phyloP scores from a whole-genome alignment of 2,797 vertebrate genomes.

The Sebastes vulpes region DNA sequence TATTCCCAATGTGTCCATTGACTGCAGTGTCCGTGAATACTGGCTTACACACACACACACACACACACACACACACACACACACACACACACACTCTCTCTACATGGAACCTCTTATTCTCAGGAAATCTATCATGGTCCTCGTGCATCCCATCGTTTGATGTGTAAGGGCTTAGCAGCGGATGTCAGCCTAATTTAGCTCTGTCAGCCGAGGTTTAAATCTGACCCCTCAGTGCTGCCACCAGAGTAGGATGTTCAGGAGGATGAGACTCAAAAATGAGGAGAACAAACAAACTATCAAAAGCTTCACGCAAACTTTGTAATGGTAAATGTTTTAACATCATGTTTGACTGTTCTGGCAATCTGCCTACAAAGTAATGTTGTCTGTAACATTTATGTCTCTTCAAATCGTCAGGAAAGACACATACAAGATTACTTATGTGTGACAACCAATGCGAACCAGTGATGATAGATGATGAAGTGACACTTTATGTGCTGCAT shows the following conservation, averaged over 20 bases:
- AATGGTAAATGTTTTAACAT: not conserved
- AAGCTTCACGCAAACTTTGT: not conserved
- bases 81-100: not conserved
- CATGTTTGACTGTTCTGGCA: not conserved
- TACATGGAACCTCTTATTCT: constrained; percentile 10
- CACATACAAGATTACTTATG: not conserved
- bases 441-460: not conserved
- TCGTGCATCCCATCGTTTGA: constrained; percentile 27
- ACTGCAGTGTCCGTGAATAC: not conserved
- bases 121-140: constrained; percentile 10
- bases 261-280: not conserved
- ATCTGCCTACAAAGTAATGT: not conserved
- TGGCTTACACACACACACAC: no score
- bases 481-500: not conserved
- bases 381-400: not conserved
- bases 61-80: no score
- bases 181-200: constrained; percentile 31
- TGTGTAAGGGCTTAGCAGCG: constrained; percentile 1
- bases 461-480: not conserved
- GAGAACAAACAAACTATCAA: not conserved
- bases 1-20: not conserved
- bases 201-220: not conserved
- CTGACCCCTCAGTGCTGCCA: not conserved
- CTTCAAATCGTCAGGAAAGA: not conserved
- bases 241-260: not conserved